Conservation (phyloP, 2,113 vertebrate species). For the Lota lota region DNA sequence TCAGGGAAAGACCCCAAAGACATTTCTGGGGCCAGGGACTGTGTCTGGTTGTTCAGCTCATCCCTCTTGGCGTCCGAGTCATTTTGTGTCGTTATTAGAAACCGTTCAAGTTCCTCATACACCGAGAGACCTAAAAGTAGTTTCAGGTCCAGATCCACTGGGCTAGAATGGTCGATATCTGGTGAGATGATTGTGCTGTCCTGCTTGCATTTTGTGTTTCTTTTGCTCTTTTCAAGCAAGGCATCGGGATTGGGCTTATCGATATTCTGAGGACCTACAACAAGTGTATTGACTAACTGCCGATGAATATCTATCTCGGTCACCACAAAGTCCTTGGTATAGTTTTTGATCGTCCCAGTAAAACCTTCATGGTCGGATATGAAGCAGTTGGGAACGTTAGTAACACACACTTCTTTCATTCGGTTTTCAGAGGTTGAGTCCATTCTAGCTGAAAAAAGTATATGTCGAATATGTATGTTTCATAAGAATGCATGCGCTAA, state of each 20-base stretch:
- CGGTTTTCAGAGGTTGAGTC: background rate
- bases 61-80: slow-evolving; percentile 16
- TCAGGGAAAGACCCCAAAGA: slow-evolving; percentile 78
- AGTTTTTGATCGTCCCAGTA: slow-evolving; percentile 83
- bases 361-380: slow-evolving; percentile 83
- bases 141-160: slow-evolving; percentile 62
- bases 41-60: background rate
- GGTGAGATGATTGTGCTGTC: slow-evolving; percentile 1
- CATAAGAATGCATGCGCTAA: too few species aligned
- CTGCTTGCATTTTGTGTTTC: slow-evolving; percentile 18
- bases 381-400: slow-evolving; percentile 57
- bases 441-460: too few species aligned
- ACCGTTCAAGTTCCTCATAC: slow-evolving; percentile 70
- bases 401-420: slow-evolving; percentile 51
- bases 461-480: too few species aligned
- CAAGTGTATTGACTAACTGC: slow-evolving; percentile 40
- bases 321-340: slow-evolving; percentile 85
- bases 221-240: slow-evolving; percentile 2
- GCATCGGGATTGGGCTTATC: background rate
- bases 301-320: slow-evolving; percentile 79
- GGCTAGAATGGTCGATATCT: slow-evolving; percentile 9
- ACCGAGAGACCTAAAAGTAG: slow-evolving; percentile 70
- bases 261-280: background rate
- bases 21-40: too few species aligned
- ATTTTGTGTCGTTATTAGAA: slow-evolving; percentile 71